Base-by-base conservation (phyloP, 2,113 vertebrate genomes). In the Cinclus cinclus region DNA sequence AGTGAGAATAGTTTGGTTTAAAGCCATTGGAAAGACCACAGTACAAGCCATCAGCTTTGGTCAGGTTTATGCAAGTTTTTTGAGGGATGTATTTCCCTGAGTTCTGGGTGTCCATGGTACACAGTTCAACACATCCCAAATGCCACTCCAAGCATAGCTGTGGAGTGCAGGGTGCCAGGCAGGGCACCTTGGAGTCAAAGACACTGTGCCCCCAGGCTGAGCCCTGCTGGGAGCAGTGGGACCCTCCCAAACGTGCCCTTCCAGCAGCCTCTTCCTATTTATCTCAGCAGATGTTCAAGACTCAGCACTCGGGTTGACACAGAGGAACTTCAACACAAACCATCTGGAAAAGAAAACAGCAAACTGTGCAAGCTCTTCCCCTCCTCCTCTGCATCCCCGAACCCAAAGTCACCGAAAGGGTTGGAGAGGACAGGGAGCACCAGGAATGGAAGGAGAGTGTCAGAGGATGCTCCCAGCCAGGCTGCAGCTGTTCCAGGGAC, bases 301-400 rank as follows among this genome's bases (percentile, higher is more conserved):
- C 83, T 78, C 93, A 59, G 78, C 74, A 11, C 90, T 90, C 84
- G 11, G 74, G 42, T 81, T 92, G 23, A 63, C 87, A 53, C 2
- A 0, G 65, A 89, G 89, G 41, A 91, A 78, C 92, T 87, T 94
- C 96, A 91, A 71, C 80, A n/a, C 73, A 87, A 96, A 87, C 89
- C 95, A 94, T 92, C 92, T 97, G 96, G 91, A 89, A 90, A 80
- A 63, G 80, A 67, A 89, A 70, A 46, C 73, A 92, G 39, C 89
- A 50, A 86, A 90, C 52, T 58, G 8, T 28, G 42, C 41, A 16
- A 77, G 85, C 42, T 4, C 9, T 63, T 88, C 83, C 85, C 94
- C 86, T 83, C 25, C 86, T 83, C 25, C 91, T 58, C 75, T 6
- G 4, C 65, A 0, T 58, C 39, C 58, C 49, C 5, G 4, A 11